A percentile compares a stretch with the other conserved stretches of the same genome.
phyloP scores from a whole-genome alignment of 1,140 invertebrate genomes.

The Euwallacea fornicatus region DNA sequence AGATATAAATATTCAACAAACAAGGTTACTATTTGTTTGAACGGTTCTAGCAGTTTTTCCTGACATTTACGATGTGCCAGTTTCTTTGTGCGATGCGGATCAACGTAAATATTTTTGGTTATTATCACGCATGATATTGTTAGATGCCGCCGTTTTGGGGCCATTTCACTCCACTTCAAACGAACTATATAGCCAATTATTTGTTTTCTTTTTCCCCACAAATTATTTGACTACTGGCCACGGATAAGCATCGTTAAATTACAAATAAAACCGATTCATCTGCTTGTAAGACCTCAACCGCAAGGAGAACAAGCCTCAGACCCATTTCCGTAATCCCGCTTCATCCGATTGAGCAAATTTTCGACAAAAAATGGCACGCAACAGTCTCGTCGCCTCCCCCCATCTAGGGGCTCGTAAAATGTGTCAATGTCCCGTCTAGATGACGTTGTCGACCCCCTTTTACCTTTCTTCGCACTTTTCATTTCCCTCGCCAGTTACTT shows the following conservation, averaged over 20 bases:
- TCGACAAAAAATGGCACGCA: constrained; percentile 36
- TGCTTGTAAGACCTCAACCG: neutral
- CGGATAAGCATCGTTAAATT: too few species aligned
- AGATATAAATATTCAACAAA: constrained; percentile 33
- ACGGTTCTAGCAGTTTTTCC: constrained; percentile 14
- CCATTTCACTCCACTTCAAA: constrained; percentile 7
- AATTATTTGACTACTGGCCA: too few species aligned
- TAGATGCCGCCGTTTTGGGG: constrained; percentile 8
- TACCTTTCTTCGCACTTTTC: constrained; percentile 52
- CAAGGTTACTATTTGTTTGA: constrained; percentile 34
- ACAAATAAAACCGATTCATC: neutral
- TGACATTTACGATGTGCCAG: constrained; percentile 32
- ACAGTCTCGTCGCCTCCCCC: constrained; percentile 44
- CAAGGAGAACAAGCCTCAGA: neutral
- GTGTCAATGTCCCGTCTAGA: constrained; percentile 49
- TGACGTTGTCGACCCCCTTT: constrained; percentile 49
- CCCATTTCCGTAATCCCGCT: constrained; percentile 13
- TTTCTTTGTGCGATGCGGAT: constrained; percentile 22
- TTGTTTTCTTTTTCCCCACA: constrained; percentile 7
- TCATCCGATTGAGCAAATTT: constrained; percentile 36
- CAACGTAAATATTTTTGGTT: constrained; percentile 32
- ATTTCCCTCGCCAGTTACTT: constrained; percentile 51
- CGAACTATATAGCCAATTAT: constrained; percentile 6
- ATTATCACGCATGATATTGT: constrained; percentile 27
- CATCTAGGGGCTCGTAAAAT: constrained; percentile 49